These are phyloP conservation scores for Sebastes matsubarae DNA, from an alignment of 2,797 vertebrate species.

Conservation along the genomic window DNA sequence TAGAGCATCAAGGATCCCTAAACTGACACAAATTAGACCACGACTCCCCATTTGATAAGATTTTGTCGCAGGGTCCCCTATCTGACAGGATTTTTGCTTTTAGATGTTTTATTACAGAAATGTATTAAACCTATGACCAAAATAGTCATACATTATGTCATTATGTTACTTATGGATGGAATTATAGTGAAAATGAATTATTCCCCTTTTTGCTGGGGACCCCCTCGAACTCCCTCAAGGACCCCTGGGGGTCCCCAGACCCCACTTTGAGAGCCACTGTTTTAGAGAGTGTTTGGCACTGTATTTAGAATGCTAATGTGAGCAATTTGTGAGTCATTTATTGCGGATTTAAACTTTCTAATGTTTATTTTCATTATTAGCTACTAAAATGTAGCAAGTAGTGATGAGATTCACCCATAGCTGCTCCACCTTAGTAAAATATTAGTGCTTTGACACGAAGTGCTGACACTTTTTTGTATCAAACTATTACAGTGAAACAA, in stretches of 20 bases:
- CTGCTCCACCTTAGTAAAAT: neutral
- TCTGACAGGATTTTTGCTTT: too few species aligned
- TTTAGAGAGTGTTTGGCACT: neutral
- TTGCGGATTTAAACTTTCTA: neutral
- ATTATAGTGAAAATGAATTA: too few species aligned
- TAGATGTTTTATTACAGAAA: too few species aligned
- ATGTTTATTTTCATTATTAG: neutral
- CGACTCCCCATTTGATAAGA: rapidly evolving
- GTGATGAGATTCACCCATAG: neutral
- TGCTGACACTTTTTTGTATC: neutral
- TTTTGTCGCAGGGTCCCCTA: too few species aligned
- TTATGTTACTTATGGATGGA: too few species aligned
- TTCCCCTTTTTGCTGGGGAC: too few species aligned
- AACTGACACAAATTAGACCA: too few species aligned
- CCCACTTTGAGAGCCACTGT: too few species aligned
- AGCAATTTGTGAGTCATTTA: neutral
- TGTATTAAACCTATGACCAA: too few species aligned
- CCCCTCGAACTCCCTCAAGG: rapidly evolving
- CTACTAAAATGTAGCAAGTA: neutral
- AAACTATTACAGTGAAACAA: neutral
- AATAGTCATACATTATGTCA: too few species aligned
- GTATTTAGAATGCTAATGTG: neutral
- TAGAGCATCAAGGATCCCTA: too few species aligned
- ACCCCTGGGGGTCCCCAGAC: too few species aligned
- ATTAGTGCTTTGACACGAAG: neutral